A percentile compares a stretch with the other conserved stretches of the same genome.
Conservation (phyloP, 2,888 invertebrate species). For the Rotaria magnacalcarata region DNA sequence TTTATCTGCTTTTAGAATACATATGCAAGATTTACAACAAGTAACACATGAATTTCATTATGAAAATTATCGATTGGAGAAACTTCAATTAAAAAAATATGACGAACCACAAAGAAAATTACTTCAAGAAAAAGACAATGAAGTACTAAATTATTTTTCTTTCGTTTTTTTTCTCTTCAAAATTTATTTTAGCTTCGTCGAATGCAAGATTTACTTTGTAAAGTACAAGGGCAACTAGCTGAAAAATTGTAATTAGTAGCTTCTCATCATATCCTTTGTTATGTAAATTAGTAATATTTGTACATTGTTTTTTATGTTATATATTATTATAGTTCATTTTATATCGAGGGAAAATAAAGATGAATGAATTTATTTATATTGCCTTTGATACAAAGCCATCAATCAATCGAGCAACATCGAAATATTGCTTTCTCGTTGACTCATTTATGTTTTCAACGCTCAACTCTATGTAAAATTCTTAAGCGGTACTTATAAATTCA, state of each 20-base stretch:
- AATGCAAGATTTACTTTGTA: conserved; percentile 92
- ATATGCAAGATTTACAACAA: conserved; percentile 89
- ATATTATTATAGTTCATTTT: too few species aligned
- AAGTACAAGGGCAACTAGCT: conserved; percentile 70
- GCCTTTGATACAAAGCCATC: too few species aligned
- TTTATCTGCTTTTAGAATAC: conserved; percentile 63
- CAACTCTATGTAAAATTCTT: too few species aligned
- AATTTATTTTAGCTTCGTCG: conserved; percentile 70
- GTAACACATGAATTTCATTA: conserved; percentile 91
- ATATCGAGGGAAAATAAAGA: not conserved
- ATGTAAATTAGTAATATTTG: too few species aligned
- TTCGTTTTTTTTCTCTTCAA: not conserved
- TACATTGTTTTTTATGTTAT: too few species aligned
- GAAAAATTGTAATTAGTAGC: not conserved
- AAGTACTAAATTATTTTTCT: not conserved
- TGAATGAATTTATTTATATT: too few species aligned
- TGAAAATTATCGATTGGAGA: conserved; percentile 84
- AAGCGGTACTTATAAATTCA: too few species aligned
- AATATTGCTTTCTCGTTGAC: too few species aligned
- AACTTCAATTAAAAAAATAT: conserved; percentile 61
- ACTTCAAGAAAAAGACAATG: not conserved
- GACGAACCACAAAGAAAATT: not conserved
- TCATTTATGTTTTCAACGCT: too few species aligned
- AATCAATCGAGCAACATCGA: too few species aligned
- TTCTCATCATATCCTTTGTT: too few species aligned